Evolutionary conservation across 2,797 vertebrate genomes (phyloP), one percentile per base, ranked within the genome.

Genomic region (Hirundo rustica): DNA sequence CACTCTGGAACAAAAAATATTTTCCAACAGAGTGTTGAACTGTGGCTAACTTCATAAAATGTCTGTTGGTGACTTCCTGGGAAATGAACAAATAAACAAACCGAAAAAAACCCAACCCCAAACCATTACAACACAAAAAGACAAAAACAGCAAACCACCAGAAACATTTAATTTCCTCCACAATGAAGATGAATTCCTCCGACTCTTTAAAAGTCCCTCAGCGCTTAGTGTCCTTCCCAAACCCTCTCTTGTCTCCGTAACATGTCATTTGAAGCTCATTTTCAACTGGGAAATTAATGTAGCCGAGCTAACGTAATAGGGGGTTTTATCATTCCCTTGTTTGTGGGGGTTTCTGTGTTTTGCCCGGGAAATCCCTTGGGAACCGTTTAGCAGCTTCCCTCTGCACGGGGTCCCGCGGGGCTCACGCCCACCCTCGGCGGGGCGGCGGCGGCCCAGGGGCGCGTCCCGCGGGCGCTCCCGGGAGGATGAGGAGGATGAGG

Each of bases 71-170:
- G 83, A 88, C 85, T 94, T 92, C 76, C 60, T 88, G 87, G 77
- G 90, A 92, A 83, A 88, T 65, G 79, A 96, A 66, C 40, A 96
- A 96, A 95, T 72, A 95, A 96, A 94, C 94, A 85, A 89, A 79
- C 48, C 3, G 34, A 68, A 57, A 32, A 72, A 50, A 12, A 3
- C 15, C 40, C 25, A 67, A 19, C 18, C 34, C 22, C 23, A 38
- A 79, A 61, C 74, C 55, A 22, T 87, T 50, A 66, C 84, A 72
- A 61, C 61, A 29, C 36, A 50, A 77, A 83, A 83, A 67, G 47
- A 77, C 66, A 62, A 73, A 92, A 88, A 66, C 60, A 92, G 67
- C 73, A 74, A 91, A 91, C 88, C 67, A 23, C 53, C 73, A 91
- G 91, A 83, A 93, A 60, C 53, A 53, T 88, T 93, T 78, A 5